These are phyloP conservation scores for Pachydiplax longipennis DNA, from an alignment of 2,888 invertebrate genomes.

Conservation along the genomic window DNA sequence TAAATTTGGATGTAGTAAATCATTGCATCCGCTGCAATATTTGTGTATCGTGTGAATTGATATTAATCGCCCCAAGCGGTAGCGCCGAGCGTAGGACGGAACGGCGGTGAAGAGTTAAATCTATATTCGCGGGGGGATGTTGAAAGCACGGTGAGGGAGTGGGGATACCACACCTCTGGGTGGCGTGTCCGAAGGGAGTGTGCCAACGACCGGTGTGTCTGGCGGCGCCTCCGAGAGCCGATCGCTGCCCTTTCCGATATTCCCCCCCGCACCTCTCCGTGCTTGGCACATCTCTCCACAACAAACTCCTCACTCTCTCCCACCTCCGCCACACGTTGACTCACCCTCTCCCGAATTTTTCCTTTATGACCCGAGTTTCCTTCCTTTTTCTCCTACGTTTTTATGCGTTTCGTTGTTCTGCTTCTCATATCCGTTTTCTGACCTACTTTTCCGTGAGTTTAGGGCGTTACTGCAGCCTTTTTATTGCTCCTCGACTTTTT, in stretches of 20 bases:
- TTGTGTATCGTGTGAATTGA: no score
- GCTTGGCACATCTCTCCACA: slow-evolving; percentile 28
- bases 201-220: slow-evolving; percentile 36
- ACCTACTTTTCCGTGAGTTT: background rate
- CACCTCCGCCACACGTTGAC: background rate
- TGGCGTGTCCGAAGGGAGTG: slow-evolving; percentile 21
- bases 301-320: background rate
- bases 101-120: background rate
- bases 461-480: no score
- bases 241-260: slow-evolving; percentile 14
- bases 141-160: background rate
- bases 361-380: background rate
- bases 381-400: background rate
- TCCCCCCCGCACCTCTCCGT: slow-evolving; percentile 1
- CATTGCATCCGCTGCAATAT: no score
- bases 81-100: background rate
- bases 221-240: slow-evolving; percentile 30
- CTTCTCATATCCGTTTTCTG: background rate
- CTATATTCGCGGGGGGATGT: background rate
- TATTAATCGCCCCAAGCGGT: background rate
- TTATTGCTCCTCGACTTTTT: no score
- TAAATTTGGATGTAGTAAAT: no score
- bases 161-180: background rate
- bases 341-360: background rate
- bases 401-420: background rate